Base-by-base conservation (phyloP, 2,888 invertebrate species). In the Iphiclides podalirius region DNA sequence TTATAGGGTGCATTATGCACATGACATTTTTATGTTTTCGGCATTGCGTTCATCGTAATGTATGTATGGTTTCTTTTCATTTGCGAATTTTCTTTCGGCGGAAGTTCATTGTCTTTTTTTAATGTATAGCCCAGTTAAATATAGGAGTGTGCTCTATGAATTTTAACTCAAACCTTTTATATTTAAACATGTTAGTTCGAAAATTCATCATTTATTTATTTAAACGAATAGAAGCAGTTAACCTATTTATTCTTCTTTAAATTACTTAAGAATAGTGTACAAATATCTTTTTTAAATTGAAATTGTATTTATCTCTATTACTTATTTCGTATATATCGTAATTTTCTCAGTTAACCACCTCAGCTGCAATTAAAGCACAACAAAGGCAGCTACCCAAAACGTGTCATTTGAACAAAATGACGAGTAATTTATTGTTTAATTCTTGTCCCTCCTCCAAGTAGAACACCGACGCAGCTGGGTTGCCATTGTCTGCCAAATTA, bases 11-110 rank as follows among this genome's bases (percentile, higher is more conserved):
- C 84, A 83, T 82, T 79, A 84, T 84, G 87, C 84, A 78, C 77
- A 72, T 84, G 88, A 88, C 88, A 75, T 72, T 86, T 88, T 88
- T 88, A 88, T 88, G 84, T 78, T 69, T 81, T 84, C 67, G 77
- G 76, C 85, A 59, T 81, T 76, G 66, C 69, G 80, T 76, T 72
- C 74, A 77, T 78, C 73, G 68, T 71, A 60, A 60, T 53, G 56
- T 60, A 76, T 77, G 67, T 68, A 66, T 63, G 60, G 66, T 59
- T 67, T 75, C 66, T 67, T 71, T 76, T 72, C 67, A 70, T 80
- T 72, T 55, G 53, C 53, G 33, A 36, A 48, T 52, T 48, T 52
- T 45, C 35, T 28, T 41, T 35, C 44, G 35, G 37, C 28, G 28
- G 9, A 45, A 31, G 7, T 40, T 45, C 35, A 36, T 33, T 44